Conservation (phyloP, 2,113 vertebrate genomes). For the Leuciscus idus region DNA sequence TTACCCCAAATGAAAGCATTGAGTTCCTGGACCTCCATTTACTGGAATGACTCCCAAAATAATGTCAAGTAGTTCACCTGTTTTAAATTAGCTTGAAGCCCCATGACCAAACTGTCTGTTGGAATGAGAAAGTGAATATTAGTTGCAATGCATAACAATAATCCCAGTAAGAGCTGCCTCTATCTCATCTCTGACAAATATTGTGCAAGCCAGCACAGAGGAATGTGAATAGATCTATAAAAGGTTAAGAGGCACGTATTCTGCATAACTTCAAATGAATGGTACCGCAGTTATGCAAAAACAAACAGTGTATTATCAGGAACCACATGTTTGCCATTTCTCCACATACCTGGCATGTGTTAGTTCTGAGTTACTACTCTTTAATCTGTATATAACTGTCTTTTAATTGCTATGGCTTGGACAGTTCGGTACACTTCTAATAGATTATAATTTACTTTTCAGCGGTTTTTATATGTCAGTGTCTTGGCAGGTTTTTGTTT, state of each 20-base stretch:
- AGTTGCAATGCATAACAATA: constrained; percentile 2
- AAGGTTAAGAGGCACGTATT: constrained; percentile 15
- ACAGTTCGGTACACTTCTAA: background rate
- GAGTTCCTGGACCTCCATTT: background rate
- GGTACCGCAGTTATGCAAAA: constrained; percentile 32
- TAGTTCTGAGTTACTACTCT: background rate
- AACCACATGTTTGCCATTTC: constrained; percentile 37
- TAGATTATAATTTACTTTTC: background rate
- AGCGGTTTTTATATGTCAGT: background rate
- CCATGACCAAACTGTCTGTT: background rate
- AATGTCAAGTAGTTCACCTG: constrained; percentile 28
- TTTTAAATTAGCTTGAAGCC: constrained; percentile 1
- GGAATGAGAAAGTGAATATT: constrained; percentile 21
- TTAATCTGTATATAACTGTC: background rate
- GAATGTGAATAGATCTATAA: constrained; percentile 40
- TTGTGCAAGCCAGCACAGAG: background rate
- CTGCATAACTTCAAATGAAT: background rate
- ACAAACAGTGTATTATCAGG: constrained; percentile 33
- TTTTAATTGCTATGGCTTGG: background rate
- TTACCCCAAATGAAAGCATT: constrained; percentile 11
- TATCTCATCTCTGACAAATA: constrained; percentile 34
- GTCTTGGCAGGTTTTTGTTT: background rate
- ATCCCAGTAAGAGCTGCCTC: constrained; percentile 30
- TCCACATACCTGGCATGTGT: constrained; percentile 1
- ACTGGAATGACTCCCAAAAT: constrained; percentile 2